Evolutionary conservation across 2,113 vertebrate genomes (phyloP).

Genomic region (Burhinus oedicnemus): DNA sequence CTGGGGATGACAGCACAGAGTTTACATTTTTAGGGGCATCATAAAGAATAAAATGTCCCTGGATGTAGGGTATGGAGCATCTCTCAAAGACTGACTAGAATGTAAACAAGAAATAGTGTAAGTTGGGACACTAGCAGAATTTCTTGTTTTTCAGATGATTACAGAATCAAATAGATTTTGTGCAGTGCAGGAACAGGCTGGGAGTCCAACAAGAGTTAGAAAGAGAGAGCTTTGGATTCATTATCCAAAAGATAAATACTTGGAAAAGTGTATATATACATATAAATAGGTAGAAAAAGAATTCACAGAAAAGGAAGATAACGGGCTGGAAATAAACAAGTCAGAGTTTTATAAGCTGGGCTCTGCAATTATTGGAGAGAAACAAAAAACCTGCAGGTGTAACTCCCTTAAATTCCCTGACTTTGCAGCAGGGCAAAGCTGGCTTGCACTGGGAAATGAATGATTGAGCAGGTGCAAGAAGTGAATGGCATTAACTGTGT

Average conservation of each 20-base stretch:
- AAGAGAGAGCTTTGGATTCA: background rate
- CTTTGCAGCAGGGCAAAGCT: constrained; percentile 28
- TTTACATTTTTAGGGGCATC: background rate
- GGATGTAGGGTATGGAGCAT: background rate
- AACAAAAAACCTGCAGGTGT: constrained; percentile 12
- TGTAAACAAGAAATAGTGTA: background rate
- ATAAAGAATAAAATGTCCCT: background rate
- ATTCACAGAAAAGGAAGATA: background rate
- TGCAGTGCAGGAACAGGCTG: background rate
- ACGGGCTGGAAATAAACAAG: background rate
- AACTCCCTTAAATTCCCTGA: constrained; percentile 23
- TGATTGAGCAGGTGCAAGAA: constrained; percentile 51
- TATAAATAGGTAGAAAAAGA: background rate
- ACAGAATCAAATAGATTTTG: background rate
- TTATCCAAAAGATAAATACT: background rate
- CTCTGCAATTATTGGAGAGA: background rate
- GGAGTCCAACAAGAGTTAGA: background rate
- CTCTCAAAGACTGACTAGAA: background rate
- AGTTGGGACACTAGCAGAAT: background rate
- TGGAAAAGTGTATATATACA: background rate
- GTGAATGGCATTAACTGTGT: constrained; percentile 52
- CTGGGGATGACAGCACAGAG: background rate
- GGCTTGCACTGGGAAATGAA: constrained; percentile 26
- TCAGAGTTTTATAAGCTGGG: background rate
- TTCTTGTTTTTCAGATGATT: background rate